Evolutionary conservation across 2,888 invertebrate species (phyloP), one percentile per base, ranked within the genome.

Genomic region (Caenorhabditis sp.): DNA sequence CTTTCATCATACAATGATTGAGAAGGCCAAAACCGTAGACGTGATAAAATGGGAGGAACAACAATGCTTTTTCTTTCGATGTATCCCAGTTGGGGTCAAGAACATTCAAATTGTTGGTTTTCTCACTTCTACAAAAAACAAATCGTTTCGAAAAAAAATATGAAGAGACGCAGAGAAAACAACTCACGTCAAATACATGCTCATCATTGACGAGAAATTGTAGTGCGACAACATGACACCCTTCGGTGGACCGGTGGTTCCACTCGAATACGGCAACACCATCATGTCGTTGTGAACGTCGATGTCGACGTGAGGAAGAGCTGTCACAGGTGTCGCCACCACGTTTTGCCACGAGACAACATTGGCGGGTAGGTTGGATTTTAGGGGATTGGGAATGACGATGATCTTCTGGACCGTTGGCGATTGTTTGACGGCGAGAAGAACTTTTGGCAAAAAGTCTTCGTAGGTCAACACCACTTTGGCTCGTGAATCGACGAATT

Each of bases 31-130:
- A 81, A 53, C 86, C 86, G 58, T 83, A 86, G 57, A 84, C 82
- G 66, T 86, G 86, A 53, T 86, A 86, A 71, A 85, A 83, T n/a
- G 86, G 86, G 21, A 86, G 78, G 58, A 86, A 76, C 10, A 84
- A 76, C 14, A 84, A 59, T 14, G 78, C 61, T 23, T 65, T 66
- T 63, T 86, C 78, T 58, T 69, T 71, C 51, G 77, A 76, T 23
- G 62, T 58, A 58, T 79, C 71, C 81, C 81, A 81, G 57, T 81
- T 79, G 8, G 66, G 62, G 37, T 80, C 80, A n/a, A 80, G 49
- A 12, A 72, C 72, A 36, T 66, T 58, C 50, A 68, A 50, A 51
- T 67, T 76, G n/a, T 72, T 61, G 10, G 43, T 37, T 21, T 60
- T 61, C 49, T 78, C 76, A 27, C 68, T 71, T n/a, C 80, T 80